These are phyloP conservation scores for Nyctalus aviator DNA, from an alignment of 2,797 vertebrate genomes.

Conservation along the genomic window DNA sequence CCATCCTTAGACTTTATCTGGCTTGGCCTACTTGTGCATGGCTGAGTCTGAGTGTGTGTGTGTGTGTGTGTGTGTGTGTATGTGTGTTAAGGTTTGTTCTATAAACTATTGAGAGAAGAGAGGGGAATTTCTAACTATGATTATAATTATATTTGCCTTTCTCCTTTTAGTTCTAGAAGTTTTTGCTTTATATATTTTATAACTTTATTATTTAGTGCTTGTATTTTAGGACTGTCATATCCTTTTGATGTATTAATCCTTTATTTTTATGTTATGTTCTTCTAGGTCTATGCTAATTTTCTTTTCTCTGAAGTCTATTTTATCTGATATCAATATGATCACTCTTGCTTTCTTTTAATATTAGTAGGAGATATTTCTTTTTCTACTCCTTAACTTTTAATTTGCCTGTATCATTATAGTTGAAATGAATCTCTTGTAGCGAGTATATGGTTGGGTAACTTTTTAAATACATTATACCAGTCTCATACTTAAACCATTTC, in stretches of 20 bases:
- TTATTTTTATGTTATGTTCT: background rate
- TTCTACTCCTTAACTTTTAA: background rate
- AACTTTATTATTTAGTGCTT: background rate
- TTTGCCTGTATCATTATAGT: background rate
- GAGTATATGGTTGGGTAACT: background rate
- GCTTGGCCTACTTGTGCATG: background rate
- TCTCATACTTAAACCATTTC: background rate
- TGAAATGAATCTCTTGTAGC: background rate
- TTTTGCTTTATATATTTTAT: background rate
- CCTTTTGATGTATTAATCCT: background rate
- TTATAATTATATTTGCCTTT: background rate
- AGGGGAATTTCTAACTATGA: constrained; percentile 5
- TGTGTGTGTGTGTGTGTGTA: background rate
- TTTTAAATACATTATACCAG: background rate
- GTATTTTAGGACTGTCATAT: background rate
- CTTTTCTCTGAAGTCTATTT: background rate
- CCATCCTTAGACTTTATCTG: background rate
- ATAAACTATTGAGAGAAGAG: background rate
- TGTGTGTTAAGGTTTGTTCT: background rate
- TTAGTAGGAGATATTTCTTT: background rate
- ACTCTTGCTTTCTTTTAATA: constrained; percentile 3
- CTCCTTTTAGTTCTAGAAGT: background rate
- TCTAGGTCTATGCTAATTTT: background rate
- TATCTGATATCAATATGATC: background rate
- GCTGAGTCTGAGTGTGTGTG: background rate